Evolutionary conservation across 2,113 vertebrate genomes (phyloP).

Genomic region (Pseudopipra pipra): DNA sequence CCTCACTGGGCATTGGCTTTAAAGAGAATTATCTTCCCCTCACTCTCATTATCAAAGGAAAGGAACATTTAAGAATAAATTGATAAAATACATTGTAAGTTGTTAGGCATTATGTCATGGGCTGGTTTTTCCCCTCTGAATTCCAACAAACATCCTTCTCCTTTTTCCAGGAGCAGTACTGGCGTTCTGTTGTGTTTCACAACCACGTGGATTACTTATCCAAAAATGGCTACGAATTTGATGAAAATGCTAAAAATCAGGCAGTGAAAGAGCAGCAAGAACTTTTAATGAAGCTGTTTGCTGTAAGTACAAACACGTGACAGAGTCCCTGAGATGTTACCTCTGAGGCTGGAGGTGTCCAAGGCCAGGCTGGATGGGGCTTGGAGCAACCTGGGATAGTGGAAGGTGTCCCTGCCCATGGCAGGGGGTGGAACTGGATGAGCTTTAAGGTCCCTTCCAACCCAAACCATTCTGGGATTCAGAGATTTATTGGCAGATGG

Average conservation of each 20-base stretch:
- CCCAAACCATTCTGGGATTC: not conserved
- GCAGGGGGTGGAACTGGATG: not conserved
- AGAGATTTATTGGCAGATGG: not conserved
- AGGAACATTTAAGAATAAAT: not conserved
- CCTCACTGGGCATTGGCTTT: not conserved
- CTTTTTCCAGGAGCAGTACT: constrained; percentile 87
- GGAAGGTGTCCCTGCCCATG: not conserved
- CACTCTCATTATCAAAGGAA: not conserved
- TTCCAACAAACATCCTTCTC: not conserved
- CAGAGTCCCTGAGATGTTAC: not conserved
- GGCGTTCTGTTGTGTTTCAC: constrained; percentile 90
- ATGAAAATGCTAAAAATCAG: constrained; percentile 78
- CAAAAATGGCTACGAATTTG: constrained; percentile 84
- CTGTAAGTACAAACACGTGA: constrained; percentile 79
- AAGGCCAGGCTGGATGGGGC: fast-evolving
- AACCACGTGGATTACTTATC: constrained; percentile 86
- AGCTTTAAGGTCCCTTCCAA: not conserved
- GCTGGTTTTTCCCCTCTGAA: not conserved
- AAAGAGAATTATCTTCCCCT: not conserved
- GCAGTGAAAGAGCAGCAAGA: constrained; percentile 91
- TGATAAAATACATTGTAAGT: not conserved
- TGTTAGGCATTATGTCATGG: not conserved
- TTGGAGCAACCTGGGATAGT: not conserved
- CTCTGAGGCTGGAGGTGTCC: not conserved
- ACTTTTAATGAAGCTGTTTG: constrained; percentile 96